Conservation (phyloP, 2,888 invertebrate species). For the Nephrotoma appendiculata region DNA sequence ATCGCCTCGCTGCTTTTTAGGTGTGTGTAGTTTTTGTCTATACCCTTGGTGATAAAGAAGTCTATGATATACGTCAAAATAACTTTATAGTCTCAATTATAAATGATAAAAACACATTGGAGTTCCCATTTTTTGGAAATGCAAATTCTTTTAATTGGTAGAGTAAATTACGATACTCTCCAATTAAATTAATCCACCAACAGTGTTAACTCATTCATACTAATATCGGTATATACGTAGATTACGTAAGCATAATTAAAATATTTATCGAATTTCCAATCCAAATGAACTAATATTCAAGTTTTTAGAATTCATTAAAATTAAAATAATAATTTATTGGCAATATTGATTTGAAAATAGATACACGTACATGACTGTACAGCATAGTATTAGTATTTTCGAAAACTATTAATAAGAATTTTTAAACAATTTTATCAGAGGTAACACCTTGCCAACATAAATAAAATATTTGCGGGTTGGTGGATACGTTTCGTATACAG, state of each 20-base stretch:
- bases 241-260: not conserved
- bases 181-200: no score
- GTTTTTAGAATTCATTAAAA: not conserved
- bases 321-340: not conserved
- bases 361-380: not conserved
- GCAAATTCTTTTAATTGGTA: no score
- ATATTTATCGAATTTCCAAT: not conserved
- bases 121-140: no score
- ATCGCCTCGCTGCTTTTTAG: no score
- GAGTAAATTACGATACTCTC: no score
- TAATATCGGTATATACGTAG: no score
- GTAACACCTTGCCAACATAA: not conserved
- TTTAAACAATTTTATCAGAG: not conserved
- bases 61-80: no score
- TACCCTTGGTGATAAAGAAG: no score
- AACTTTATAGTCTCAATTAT: no score
- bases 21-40: no score
- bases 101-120: no score
- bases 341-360: not conserved
- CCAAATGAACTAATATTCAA: not conserved
- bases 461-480: not conserved
- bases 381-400: not conserved
- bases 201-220: no score
- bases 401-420: not conserved
- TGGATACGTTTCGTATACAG: not conserved